Base-by-base conservation (phyloP, 2,797 vertebrate genomes). In the Etheostoma perlongum region DNA sequence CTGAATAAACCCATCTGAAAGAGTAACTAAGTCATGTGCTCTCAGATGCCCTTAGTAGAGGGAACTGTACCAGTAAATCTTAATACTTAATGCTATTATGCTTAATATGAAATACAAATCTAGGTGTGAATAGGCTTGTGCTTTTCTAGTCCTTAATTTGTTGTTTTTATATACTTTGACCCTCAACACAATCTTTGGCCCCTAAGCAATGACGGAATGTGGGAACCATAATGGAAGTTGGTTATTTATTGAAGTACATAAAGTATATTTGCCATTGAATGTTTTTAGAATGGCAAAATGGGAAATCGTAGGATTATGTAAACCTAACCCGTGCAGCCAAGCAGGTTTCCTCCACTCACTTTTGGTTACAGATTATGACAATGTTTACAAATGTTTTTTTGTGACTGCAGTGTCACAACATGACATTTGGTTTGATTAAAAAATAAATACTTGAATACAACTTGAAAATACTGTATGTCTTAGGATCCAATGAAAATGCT, bases 21-120 rank as follows among this genome's bases (percentile, higher is more conserved):
- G n/a, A 25, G 16, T 46, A 42, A 33, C 18, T 23, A 1, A 57
- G 33, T 70, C 42, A n/a, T 63, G 64, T 57, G 15, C n/a, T 54
- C 16, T 54, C n/a, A 53, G 40, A 23, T 11, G 48, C 27, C 16
- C 40, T 13, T 44, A 49, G 59, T 42, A 54, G 55, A 65, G 10
- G 44, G 2, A 64, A 33, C 23, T 64, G 7, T 52, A 59, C 23
- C 21, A 30, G 25, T 46, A 10, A 74, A 51, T 79, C 33, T 52
- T 44, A 4, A 52, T 68, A n/a, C 30, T 1, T 30, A 30, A 30
- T 30, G 30, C 30, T 30, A 67, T 68, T 54, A 60, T 5, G n/a
- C 42, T 15, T 12, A n/a, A 68, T 67, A 5, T 63, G 5, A 16
- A 12, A 47, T n/a, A 21, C 9, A 1, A 46, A 5, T 36, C 2